phyloP scores from a whole-genome alignment of 2,888 invertebrate species.

The Tenthredo mesomela region DNA sequence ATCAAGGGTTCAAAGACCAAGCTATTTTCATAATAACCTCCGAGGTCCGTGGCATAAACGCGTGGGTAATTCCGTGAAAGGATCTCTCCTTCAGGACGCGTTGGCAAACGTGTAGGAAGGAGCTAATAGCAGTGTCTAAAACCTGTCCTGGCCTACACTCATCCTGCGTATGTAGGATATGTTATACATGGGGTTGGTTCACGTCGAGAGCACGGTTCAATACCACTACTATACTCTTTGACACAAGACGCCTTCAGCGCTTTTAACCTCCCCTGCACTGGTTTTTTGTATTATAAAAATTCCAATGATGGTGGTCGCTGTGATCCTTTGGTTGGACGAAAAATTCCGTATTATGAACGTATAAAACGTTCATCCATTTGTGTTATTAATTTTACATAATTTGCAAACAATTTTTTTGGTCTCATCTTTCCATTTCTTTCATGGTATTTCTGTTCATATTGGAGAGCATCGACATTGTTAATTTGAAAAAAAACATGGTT shows the following conservation, averaged over 20 bases:
- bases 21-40: constrained; percentile 19
- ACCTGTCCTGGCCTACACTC: constrained; percentile 6
- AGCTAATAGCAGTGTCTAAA: constrained; percentile 15
- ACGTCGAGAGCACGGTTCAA: constrained; percentile 12
- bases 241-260: constrained; percentile 22
- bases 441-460: background rate
- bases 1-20: constrained; percentile 20
- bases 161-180: background rate
- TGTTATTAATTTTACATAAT: background rate
- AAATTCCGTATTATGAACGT: background rate
- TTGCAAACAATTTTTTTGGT: background rate
- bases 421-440: background rate
- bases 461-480: background rate
- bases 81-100: background rate
- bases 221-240: constrained; percentile 14
- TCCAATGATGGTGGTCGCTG: background rate
- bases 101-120: background rate
- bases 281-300: constrained; percentile 21
- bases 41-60: background rate
- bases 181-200: background rate
- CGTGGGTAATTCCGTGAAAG: constrained; percentile 35
- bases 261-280: constrained; percentile 1
- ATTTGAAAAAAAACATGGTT: background rate
- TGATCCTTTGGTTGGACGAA: background rate
- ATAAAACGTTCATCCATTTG: background rate